phyloP scores from a whole-genome alignment of 2,888 invertebrate genomes.

The Balanococcus diminutus region DNA sequence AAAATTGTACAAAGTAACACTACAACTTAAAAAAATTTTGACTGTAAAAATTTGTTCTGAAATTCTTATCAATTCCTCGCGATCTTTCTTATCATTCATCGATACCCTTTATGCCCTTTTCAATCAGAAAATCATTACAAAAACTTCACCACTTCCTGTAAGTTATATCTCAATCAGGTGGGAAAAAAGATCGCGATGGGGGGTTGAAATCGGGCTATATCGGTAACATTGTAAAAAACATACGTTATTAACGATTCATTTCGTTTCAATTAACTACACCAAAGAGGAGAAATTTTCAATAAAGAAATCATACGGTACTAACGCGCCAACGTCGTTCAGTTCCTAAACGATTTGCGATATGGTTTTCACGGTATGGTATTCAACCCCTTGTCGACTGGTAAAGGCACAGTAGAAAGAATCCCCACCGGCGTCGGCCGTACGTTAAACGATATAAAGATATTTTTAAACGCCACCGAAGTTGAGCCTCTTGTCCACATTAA shows the following conservation, averaged over 20 bases:
- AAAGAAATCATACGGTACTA: constrained; percentile 26
- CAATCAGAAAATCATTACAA: neutral
- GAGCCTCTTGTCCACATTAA: constrained; percentile 48
- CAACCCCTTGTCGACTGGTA: neutral
- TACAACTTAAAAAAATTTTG: no score
- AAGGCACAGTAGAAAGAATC: no score
- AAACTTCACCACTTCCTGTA: neutral
- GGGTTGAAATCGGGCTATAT: neutral
- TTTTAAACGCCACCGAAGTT: constrained; percentile 39
- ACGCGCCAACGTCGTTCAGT: constrained; percentile 25
- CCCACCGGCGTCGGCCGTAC: neutral
- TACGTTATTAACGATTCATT: constrained; percentile 27
- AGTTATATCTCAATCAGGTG: neutral
- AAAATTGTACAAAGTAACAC: no score
- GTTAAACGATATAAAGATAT: constrained; percentile 39
- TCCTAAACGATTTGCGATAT: constrained; percentile 37
- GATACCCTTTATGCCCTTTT: neutral
- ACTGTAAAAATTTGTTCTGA: no score
- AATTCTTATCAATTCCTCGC: no score
- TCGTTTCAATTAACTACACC: constrained; percentile 26
- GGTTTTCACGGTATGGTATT: constrained; percentile 11
- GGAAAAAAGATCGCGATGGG: neutral
- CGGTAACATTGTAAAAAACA: neutral
- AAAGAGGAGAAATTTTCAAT: neutral
- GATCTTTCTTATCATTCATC: no score